A percentile compares a stretch with the other conserved stretches of the same genome.
phyloP scores from a whole-genome alignment of 2,797 vertebrate genomes.

The Pseudotriccus pelzelni region DNA sequence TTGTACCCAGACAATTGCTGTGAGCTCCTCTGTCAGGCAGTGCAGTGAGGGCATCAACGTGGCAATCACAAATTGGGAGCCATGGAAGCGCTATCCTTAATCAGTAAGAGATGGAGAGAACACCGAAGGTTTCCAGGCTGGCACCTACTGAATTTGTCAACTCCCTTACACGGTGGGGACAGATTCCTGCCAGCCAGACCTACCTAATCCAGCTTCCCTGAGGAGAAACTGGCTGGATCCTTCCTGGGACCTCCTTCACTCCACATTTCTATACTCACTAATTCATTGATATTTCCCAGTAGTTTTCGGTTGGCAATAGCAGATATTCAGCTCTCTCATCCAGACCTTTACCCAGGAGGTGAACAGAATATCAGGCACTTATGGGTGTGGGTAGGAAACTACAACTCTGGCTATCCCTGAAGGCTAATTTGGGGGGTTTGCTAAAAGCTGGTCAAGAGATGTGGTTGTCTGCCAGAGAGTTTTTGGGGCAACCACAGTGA shows the following conservation, averaged over 20 bases:
- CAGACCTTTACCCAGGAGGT: neutral
- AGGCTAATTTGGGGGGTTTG: neutral
- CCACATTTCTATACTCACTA: neutral
- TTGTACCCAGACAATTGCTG: neutral
- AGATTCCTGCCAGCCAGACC: neutral
- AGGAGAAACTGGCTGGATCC: neutral
- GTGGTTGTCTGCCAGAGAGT: neutral
- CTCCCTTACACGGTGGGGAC: neutral
- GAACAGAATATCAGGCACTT: neutral
- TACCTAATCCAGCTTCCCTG: neutral
- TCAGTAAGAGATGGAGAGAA: neutral
- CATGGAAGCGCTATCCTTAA: neutral
- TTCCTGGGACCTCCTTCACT: neutral
- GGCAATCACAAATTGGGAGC: neutral
- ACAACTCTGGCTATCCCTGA: neutral
- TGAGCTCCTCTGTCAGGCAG: neutral
- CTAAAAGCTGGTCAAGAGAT: neutral
- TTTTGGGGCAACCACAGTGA: neutral
- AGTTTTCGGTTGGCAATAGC: neutral
- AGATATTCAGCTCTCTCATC: neutral
- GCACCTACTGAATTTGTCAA: neutral
- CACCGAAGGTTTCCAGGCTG: neutral
- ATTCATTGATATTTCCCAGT: neutral
- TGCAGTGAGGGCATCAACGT: fast-evolving
- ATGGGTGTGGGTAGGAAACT: neutral